Base-by-base conservation (phyloP, 2,888 invertebrate genomes). In the Eulithis prunata region DNA sequence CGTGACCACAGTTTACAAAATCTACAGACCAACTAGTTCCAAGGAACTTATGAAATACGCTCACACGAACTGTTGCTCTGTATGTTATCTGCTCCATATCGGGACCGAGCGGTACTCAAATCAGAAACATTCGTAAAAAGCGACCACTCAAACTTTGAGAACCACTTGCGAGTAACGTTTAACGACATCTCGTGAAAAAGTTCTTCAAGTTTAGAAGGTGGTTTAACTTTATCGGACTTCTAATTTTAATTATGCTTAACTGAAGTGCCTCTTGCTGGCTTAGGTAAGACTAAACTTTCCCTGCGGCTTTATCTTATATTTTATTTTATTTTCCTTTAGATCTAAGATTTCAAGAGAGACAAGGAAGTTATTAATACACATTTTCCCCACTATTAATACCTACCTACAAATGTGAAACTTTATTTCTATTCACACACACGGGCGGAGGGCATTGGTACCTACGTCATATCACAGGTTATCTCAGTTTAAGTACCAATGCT, bases 131-230 rank as follows among this genome's bases (percentile, higher is more conserved):
- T 65, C 66, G 38, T 62, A 28, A 62, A 64, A 64, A 46, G 51
- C 41, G 21, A 51, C 13, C 68, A 43, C 57, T 21, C 54, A 56
- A 70, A 71, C 57, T 71, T 71, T 72, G 62, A 69, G 62, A 12
- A 41, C 59, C 69, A 53, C 71, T 66, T 49, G 52, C 46, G 43
- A 61, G 58, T 70, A 65, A 67, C 66, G 54, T 70, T 73, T 72
- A 72, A 74, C 68, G 72, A 72, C 56, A 56, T 66, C 68, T 71
- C 70, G 64, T 69, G 73, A 71, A 74, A 71, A 71, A 71, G 58
- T 69, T 71, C 5, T 21, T 49, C 28, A 62, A 71, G 56, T 11
- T 53, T 8, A 36, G 66, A 64, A 56, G 43, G 57, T 61, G 62
- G 68, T 64, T 63, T 58, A 58, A 61, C 64, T 71, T 67, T 64